Base-by-base conservation (phyloP, 2,113 vertebrate genomes). In the Nicator chloris region DNA sequence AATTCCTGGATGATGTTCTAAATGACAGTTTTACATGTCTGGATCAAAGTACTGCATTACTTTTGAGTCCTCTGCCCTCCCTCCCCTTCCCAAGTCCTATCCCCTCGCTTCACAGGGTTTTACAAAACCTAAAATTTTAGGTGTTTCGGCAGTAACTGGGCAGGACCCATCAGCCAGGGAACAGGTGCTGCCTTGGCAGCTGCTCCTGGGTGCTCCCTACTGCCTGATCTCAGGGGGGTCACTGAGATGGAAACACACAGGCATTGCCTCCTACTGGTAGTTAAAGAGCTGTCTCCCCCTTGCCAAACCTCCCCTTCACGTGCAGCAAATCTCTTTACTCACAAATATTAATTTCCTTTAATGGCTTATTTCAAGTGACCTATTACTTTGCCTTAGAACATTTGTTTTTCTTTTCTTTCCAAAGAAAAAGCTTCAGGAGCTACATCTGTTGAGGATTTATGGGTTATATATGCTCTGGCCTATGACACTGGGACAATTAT, bases 181-280 rank as follows among this genome's bases (percentile, higher is more conserved):
- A 47, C 61, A 64, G 40, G 44, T 0, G 0, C 21, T 51, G 47
- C 44, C 37, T 31, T 3, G 0, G 47, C 7, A 0, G 10, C 45
- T 45, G 50, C 49, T 37, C 50, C 42, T 35, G 54, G 16, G 10
- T 30, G 21, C 24, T 85, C 17, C 66, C 33, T 40, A 12, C n/a
- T 20, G 31, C 3, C 1, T 16, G 19, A 16, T 3, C 4, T 1
- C 31, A n/a, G 51, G 8, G 5, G 6, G 13, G 9, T 30, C 1
- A 10, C 21, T 17, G 61, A 51, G 31, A 2, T 6, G 64, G 37
- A 53, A 90, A 47, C 35, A 42, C 10, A 4, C 1, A 2, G 37
- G 27, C n/a, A 26, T 20, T 53, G 40, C 49, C 11, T 69, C 19
- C 40, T 9, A 23, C 15, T 19, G 5, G 14, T 15, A 53, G 57